Percentiles rank a stretch among this genome's conserved stretches.
Conservation (phyloP, 1,140 invertebrate genomes). For the Helicorthomorpha holstii region DNA sequence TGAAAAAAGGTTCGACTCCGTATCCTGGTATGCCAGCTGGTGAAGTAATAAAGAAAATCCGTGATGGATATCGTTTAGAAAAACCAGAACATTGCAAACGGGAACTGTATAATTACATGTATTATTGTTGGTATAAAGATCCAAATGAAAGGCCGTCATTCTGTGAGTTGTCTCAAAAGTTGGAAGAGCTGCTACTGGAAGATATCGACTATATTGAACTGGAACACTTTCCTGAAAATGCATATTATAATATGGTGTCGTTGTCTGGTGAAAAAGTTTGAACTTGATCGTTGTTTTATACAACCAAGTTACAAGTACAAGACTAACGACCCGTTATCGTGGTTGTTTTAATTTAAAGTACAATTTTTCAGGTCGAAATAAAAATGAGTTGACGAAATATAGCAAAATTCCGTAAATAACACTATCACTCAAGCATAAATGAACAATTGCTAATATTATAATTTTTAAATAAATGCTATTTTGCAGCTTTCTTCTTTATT, state of each 20-base stretch:
- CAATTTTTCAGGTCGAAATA: no score
- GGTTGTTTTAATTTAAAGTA: no score
- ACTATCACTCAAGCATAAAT: no score
- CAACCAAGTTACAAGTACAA: no score
- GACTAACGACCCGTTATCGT: no score
- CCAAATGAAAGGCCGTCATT: constrained; percentile 57
- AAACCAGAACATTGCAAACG: constrained; percentile 53
- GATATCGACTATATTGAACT: constrained; percentile 87
- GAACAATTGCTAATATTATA: no score
- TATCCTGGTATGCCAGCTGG: constrained; percentile 60
- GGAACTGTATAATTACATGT: constrained; percentile 80
- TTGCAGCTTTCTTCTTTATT: no score
- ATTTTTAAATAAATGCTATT: no score
- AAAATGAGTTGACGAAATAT: no score
- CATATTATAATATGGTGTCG: constrained; percentile 65
- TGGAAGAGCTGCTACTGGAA: constrained; percentile 62
- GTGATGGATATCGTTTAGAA: constrained; percentile 53
- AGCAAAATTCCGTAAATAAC: no score
- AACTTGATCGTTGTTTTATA: no score
- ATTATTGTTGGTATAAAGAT: constrained; percentile 78
- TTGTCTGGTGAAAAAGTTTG: constrained; percentile 51
- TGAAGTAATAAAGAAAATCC: constrained; percentile 54
- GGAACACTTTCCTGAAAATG: constrained; percentile 80
- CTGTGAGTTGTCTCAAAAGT: constrained; percentile 51
- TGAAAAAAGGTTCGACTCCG: constrained; percentile 49